phyloP scores from a whole-genome alignment of 2,888 invertebrate genomes.

The Ceraclea dissimilis region DNA sequence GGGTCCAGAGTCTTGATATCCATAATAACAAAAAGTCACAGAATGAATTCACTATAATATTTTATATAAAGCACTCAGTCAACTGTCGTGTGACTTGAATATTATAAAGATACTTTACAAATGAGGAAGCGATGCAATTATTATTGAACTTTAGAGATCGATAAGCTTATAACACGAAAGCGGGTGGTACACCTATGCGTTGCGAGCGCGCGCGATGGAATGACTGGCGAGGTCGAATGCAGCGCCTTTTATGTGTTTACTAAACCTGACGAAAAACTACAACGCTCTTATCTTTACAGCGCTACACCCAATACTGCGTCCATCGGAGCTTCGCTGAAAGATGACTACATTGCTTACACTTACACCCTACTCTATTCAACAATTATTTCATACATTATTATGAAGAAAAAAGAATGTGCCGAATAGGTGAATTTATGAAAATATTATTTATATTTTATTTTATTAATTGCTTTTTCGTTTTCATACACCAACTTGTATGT shows the following conservation, averaged over 20 bases:
- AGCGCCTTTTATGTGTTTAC: constrained; percentile 15
- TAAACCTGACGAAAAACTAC: constrained; percentile 5
- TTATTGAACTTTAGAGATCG: constrained; percentile 8
- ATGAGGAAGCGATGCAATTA: constrained; percentile 1
- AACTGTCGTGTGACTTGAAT: not conserved
- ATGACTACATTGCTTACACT: too few species aligned
- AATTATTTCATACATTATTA: too few species aligned
- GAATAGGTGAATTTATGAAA: too few species aligned
- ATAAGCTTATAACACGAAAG: not conserved
- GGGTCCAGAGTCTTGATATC: constrained; percentile 17
- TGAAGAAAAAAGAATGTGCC: too few species aligned
- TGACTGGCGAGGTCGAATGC: not conserved
- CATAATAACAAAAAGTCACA: constrained; percentile 7
- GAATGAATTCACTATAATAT: not conserved
- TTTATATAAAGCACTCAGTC: not conserved
- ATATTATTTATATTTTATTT: too few species aligned
- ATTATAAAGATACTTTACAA: not conserved
- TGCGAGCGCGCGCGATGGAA: constrained; percentile 14
- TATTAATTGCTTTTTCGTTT: too few species aligned
- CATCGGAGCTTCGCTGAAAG: too few species aligned
- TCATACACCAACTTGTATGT: too few species aligned
- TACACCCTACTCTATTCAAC: too few species aligned
- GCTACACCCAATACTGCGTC: not conserved
- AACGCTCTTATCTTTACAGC: constrained; percentile 10
- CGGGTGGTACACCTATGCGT: constrained; percentile 3